These are phyloP conservation scores for Brotula barbata DNA, from an alignment of 2,797 vertebrate genomes.

Conservation along the genomic window DNA sequence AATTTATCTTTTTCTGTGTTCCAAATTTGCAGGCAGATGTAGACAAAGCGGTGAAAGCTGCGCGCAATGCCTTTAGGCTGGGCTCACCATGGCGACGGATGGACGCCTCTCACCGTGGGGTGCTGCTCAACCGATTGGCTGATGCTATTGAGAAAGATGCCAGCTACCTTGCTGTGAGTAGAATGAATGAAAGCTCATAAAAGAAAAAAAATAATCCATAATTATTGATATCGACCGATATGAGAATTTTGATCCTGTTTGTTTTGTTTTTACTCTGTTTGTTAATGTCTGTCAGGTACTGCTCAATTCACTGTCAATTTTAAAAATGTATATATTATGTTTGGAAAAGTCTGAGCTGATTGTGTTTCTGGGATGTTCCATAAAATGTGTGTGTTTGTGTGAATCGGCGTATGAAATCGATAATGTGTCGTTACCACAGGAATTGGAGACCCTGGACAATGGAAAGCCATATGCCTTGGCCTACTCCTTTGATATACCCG, in stretches of 20 bases:
- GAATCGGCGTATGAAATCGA: neutral
- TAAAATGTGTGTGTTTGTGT: no score
- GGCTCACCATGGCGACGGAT: constrained; percentile 94
- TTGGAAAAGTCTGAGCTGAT: no score
- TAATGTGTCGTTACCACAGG: constrained; percentile 70
- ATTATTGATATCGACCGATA: no score
- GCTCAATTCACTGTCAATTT: no score
- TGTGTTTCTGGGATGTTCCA: no score
- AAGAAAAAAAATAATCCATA: no score
- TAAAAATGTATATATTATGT: no score
- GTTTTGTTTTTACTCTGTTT: no score
- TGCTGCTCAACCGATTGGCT: constrained; percentile 85
- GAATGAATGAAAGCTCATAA: neutral
- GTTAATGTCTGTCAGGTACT: no score
- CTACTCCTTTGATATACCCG: constrained; percentile 88
- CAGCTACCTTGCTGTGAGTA: constrained; percentile 89
- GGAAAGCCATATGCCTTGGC: constrained; percentile 90
- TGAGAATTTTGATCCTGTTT: no score
- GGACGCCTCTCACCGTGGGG: constrained; percentile 90
- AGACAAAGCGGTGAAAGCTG: constrained; percentile 89
- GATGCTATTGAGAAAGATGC: constrained; percentile 91
- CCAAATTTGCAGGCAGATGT: constrained; percentile 84
- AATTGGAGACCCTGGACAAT: constrained; percentile 94
- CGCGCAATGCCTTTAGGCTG: constrained; percentile 85
- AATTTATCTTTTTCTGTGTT: constrained; percentile 3